Evolutionary conservation across 2,113 vertebrate species (phyloP).

Genomic region (Conger conger): DNA sequence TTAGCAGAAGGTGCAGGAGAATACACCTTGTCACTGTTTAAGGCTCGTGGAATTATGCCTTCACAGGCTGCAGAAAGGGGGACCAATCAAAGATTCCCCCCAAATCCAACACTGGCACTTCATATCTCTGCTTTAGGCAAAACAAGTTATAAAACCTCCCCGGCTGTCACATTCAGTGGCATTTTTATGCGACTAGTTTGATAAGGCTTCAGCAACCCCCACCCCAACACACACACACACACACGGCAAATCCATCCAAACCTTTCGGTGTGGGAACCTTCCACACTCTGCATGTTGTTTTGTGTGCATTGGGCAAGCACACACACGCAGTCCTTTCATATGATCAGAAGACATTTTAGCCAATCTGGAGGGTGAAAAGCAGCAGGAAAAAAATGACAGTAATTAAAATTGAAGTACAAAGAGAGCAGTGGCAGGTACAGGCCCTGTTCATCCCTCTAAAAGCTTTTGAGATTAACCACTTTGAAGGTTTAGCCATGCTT

Average conservation of each 20-base stretch:
- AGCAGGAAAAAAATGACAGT: no score
- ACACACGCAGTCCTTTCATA: not conserved
- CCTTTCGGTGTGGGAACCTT: not conserved
- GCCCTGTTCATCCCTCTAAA: not conserved
- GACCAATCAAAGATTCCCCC: not conserved
- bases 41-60: not conserved
- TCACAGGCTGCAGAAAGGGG: not conserved
- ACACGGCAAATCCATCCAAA: not conserved
- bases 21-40: not conserved
- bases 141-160: not conserved
- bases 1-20: not conserved
- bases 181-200: not conserved
- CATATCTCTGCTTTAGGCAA: slow-evolving; percentile 4
- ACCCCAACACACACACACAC: not conserved
- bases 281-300: not conserved
- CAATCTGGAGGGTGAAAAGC: not conserved
- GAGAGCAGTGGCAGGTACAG: not conserved
- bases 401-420: no score
- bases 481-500: not conserved
- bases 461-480: no score
- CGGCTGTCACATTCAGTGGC: not conserved
- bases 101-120: not conserved
- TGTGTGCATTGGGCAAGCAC: not conserved
- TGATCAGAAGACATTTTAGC: not conserved
- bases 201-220: not conserved